Evolutionary conservation across 2,113 vertebrate genomes (phyloP).

Genomic region (Actenoides hombroni): DNA sequence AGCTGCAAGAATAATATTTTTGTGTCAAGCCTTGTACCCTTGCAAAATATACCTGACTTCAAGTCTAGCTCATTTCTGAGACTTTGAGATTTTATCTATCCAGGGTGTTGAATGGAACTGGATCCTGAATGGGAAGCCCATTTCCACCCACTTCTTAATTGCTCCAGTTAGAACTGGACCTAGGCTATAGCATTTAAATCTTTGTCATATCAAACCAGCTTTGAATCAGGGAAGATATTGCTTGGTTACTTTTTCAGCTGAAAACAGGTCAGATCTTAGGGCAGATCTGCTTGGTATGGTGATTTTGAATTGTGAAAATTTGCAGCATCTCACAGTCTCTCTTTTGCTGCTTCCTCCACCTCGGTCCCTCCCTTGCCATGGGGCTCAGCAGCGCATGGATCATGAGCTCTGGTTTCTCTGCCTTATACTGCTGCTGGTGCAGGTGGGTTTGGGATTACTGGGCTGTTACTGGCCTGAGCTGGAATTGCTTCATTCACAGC

Average conservation of each 20-base stretch:
- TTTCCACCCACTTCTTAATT: neutral
- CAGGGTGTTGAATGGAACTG: neutral
- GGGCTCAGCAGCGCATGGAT: accelerated
- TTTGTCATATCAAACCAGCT: neutral
- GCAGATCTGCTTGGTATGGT: neutral
- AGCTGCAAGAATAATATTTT: neutral
- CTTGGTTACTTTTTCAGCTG: neutral
- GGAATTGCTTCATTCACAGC: neutral
- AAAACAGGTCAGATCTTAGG: neutral
- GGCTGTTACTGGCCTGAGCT: neutral
- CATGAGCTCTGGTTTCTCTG: neutral
- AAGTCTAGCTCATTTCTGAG: neutral
- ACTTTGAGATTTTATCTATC: neutral
- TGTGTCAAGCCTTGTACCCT: neutral
- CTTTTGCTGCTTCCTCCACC: neutral
- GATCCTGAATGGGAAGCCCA: neutral
- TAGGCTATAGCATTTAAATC: neutral
- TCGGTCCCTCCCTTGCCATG: accelerated
- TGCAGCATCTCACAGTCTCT: neutral
- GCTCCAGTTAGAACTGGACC: neutral
- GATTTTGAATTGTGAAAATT: neutral
- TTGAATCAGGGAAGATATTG: neutral
- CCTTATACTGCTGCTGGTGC: neutral
- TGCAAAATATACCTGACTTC: neutral
- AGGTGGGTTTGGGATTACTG: neutral